These are phyloP conservation scores for Platyrinchus mystaceus DNA, from an alignment of 2,797 vertebrate species.

Conservation along the genomic window DNA sequence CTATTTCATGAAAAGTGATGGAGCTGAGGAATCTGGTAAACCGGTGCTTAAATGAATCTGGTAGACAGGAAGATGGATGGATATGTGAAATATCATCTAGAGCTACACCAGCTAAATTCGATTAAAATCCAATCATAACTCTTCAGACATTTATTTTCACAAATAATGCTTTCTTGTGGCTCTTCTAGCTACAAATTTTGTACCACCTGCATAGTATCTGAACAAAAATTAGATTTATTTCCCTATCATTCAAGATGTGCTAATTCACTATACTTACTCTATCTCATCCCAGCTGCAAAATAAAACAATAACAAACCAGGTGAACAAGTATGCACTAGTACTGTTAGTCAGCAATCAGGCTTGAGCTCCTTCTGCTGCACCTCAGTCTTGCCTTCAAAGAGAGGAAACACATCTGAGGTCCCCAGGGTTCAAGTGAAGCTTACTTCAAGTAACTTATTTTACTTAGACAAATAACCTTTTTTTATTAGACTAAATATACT, in stretches of 20 bases:
- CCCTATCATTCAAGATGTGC: rapidly evolving
- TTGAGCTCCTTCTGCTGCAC: background rate
- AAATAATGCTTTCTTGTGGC: background rate
- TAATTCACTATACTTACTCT: background rate
- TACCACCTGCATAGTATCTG: background rate
- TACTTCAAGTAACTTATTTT: background rate
- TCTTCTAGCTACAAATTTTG: background rate
- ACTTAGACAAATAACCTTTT: background rate
- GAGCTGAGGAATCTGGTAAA: background rate
- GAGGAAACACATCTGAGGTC: background rate
- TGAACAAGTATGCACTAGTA: background rate
- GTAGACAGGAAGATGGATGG: background rate
- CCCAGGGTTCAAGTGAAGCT: background rate
- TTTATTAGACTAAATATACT: background rate
- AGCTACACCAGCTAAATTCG: background rate
- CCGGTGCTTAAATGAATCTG: background rate
- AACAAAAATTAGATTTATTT: background rate
- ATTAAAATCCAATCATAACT: background rate
- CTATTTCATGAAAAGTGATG: background rate
- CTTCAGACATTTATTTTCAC: background rate
- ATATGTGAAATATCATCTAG: background rate
- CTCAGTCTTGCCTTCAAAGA: background rate
- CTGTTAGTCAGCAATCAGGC: background rate
- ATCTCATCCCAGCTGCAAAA: background rate
- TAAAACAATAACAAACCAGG: background rate